Percentiles rank a stretch among this genome's conserved stretches.
Conservation (phyloP, 2,113 vertebrate species). For the Brienomyrus brachyistius region DNA sequence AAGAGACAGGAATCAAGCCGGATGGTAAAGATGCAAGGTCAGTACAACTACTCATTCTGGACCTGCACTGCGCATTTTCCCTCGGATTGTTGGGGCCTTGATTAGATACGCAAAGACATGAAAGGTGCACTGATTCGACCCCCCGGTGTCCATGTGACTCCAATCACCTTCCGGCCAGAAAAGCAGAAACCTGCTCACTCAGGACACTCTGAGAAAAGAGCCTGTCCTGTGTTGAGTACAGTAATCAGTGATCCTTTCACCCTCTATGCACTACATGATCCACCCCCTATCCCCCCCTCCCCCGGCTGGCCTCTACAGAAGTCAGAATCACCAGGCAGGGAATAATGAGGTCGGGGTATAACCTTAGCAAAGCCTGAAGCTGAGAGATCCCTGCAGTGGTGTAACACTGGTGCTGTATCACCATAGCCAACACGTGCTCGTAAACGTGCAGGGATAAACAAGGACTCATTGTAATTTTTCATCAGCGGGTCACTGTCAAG, state of each 20-base stretch:
- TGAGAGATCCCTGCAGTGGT: neutral
- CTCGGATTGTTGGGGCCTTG: neutral
- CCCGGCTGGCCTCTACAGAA: neutral
- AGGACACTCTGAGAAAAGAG: neutral
- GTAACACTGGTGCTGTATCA: neutral
- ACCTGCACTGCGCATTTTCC: neutral
- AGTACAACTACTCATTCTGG: neutral
- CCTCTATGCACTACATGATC: neutral
- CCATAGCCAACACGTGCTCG: neutral
- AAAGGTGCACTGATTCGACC: slow-evolving; percentile 40
- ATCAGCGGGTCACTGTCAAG: neutral
- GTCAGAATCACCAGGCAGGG: neutral
- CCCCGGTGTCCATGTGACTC: slow-evolving; percentile 25
- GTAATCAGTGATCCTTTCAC: slow-evolving; percentile 8
- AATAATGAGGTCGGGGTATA: neutral
- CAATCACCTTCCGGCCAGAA: slow-evolving; percentile 36
- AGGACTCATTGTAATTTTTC: neutral
- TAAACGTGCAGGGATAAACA: neutral
- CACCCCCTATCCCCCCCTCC: neutral
- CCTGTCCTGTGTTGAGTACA: neutral
- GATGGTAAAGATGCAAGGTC: neutral
- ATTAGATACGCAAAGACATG: slow-evolving; percentile 19
- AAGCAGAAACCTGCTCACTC: neutral
- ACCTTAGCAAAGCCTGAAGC: neutral
- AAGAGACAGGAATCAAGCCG: neutral